Evolutionary conservation across 2,797 vertebrate species (phyloP), one percentile per base, ranked within the genome.

Genomic region (Falco naumanni): DNA sequence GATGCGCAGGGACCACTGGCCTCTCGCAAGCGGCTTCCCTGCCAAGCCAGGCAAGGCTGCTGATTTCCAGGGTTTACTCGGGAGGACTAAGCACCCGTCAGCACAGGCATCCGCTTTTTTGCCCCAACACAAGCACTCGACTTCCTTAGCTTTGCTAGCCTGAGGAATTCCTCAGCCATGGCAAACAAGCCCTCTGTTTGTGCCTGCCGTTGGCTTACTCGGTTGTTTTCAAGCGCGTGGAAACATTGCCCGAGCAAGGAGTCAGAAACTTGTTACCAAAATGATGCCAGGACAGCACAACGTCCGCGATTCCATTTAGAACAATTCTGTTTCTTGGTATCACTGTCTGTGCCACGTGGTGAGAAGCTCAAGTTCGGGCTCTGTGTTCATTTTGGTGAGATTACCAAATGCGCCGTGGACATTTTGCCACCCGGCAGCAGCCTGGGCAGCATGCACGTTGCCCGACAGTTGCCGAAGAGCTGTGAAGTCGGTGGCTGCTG

Each of bases 311-410:
- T 45, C 1, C 59, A 11, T 16, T 33, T 9, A 45, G 66, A 60
- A 43, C 6, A 10, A 4, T 28, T 56, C 29, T 26, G 11, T 24
- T 45, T 39, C 63, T 39, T 11, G 15, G 59, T 39, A 11, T 5
- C 3, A 0, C 11, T 4, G 64, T 20, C 68, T 20, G 22, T 0
- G 6, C 60, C 7, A 16, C 50, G 7, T 0, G 1, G 39, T 13
- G 39, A 64, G 48, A 43, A 63, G 57, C 15, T 80, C 47, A 64
- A 26, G 33, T 60, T 78, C 16, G 50, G 54, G 33, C 28, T 57
- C 60, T 3, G 0, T 19, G 54, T 31, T 79, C 4, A 4, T 68
- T 84, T 59, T 48, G 47, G 50, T 26, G 61, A 64, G 50, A 16
- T 60, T 34, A 21, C 26, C 72, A 24, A 41, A 25, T 3, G 57